Percentiles rank a stretch among this genome's conserved stretches.
These are phyloP conservation scores for Hydrophis major DNA, from an alignment of 2,797 vertebrate species.

Conservation along the genomic window DNA sequence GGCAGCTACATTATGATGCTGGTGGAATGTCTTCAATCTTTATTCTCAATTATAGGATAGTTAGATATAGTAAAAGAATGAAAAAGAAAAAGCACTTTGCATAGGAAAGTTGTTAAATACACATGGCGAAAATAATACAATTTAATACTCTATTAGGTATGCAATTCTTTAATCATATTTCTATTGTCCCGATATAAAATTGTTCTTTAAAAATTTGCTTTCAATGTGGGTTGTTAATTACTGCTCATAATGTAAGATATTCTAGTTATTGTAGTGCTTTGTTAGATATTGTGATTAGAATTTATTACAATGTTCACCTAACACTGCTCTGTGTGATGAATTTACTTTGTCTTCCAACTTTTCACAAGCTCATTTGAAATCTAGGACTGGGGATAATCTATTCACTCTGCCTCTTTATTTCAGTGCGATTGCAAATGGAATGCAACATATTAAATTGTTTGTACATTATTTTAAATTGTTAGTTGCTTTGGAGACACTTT, in stretches of 20 bases:
- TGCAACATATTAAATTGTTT: background rate
- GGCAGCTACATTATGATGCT: background rate
- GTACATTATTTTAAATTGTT: background rate
- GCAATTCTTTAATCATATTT: background rate
- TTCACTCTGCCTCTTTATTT: background rate
- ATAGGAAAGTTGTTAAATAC: background rate
- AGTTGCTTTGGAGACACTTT: background rate
- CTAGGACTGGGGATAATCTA: background rate
- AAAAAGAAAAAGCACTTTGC: background rate
- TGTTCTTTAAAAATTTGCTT: constrained; percentile 4
- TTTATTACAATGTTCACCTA: constrained; percentile 32
- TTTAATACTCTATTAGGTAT: background rate
- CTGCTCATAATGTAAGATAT: constrained; percentile 28
- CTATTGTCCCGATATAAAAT: background rate
- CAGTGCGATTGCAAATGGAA: background rate
- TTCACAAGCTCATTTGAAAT: constrained; percentile 10
- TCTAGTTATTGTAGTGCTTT: constrained; percentile 31
- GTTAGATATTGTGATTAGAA: constrained; percentile 28
- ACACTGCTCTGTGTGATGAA: constrained; percentile 35
- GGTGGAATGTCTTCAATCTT: background rate
- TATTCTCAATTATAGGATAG: background rate
- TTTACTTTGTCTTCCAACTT: constrained; percentile 27
- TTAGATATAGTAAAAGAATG: background rate
- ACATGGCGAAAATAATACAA: background rate
- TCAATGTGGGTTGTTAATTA: constrained; percentile 6